phyloP scores from a whole-genome alignment of 1,140 invertebrate genomes.

The Geopemphigus sp. region DNA sequence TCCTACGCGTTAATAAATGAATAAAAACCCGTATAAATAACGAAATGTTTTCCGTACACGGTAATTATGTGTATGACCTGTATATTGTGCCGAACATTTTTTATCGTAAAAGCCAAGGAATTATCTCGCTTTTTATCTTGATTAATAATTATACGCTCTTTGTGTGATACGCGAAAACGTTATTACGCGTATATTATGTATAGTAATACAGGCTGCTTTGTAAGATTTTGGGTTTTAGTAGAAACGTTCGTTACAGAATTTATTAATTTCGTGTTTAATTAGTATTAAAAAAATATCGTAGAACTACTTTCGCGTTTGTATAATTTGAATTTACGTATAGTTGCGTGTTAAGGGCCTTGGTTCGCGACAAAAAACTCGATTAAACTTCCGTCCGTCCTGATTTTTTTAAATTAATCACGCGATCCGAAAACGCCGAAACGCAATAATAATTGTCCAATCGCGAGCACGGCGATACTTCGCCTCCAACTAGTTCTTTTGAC shows the following conservation, averaged over 20 bases:
- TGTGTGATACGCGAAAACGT: no score
- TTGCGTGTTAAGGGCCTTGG: neutral
- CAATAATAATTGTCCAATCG: neutral
- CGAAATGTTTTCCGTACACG: neutral
- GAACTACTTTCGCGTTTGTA: neutral
- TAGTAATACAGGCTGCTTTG: no score
- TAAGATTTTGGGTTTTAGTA: neutral
- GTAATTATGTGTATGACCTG: neutral
- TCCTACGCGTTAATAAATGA: no score
- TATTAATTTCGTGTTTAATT: conserved; percentile 12
- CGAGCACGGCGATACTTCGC: neutral
- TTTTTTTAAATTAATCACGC: conserved; percentile 18
- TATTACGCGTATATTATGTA: no score
- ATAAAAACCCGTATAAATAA: neutral
- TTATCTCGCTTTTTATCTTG: neutral
- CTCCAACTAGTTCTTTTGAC: neutral
- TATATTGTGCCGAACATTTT: neutral
- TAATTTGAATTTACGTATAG: neutral
- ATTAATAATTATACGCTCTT: neutral
- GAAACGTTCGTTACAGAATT: neutral
- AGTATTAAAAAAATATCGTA: conserved; percentile 4
- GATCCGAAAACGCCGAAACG: neutral
- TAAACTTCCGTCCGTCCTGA: neutral
- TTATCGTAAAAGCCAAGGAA: neutral
- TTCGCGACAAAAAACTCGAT: neutral